Evolutionary conservation across 1,140 invertebrate species (phyloP).

Genomic region (Leguminivora glycinivorella): DNA sequence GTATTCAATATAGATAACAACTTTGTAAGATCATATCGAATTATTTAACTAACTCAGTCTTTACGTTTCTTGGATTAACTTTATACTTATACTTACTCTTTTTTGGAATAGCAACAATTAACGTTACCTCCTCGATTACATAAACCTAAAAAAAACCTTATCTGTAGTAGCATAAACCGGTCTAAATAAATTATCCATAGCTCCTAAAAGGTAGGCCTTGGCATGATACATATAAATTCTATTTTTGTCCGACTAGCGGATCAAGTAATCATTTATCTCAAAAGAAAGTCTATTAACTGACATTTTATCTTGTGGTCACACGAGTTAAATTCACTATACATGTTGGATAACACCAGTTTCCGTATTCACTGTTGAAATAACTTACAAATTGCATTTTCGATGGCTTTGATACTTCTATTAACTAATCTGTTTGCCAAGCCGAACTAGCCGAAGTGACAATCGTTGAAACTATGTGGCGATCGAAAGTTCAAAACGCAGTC

Average conservation of each 20-base stretch:
- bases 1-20: conserved; percentile 28
- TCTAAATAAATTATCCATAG: too few species aligned
- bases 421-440: too few species aligned
- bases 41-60: background rate
- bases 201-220: background rate
- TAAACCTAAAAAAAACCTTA: too few species aligned
- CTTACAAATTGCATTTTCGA: conserved; percentile 5
- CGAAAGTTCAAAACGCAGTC: too few species aligned
- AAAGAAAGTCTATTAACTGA: background rate
- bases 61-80: background rate
- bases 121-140: too few species aligned
- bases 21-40: background rate
- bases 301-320: conserved; percentile 12
- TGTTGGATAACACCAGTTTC: conserved; percentile 19
- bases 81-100: too few species aligned
- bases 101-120: too few species aligned
- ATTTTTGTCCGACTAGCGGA: background rate
- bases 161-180: too few species aligned
- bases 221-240: background rate
- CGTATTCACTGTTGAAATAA: background rate
- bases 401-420: background rate
- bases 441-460: too few species aligned
- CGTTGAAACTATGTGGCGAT: too few species aligned
- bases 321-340: conserved; percentile 16
- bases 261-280: background rate